A percentile compares a stretch with the other conserved stretches of the same genome.
Conservation (phyloP, 2,888 invertebrate genomes). For the Orthosia gracilis region DNA sequence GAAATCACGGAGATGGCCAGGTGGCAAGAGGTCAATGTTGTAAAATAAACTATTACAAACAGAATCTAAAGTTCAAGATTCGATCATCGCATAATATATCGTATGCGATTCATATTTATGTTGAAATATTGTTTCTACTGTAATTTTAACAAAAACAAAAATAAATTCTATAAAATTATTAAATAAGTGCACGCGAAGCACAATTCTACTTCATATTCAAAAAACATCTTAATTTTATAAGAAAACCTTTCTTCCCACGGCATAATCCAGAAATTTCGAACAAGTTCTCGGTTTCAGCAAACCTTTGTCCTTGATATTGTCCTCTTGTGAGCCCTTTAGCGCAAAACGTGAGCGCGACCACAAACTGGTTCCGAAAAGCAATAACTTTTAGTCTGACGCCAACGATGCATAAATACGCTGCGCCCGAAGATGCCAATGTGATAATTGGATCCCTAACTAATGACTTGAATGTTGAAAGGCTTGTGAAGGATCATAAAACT, state of each 20-base stretch:
- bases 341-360: slow-evolving; percentile 59
- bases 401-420: slow-evolving; percentile 77
- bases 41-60: slow-evolving; percentile 53
- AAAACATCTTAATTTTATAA: background rate
- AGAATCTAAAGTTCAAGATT: slow-evolving; percentile 57
- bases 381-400: slow-evolving; percentile 72
- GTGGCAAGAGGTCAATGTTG: slow-evolving; percentile 58
- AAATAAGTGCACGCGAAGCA: background rate
- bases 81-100: slow-evolving; percentile 42
- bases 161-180: background rate
- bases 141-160: background rate
- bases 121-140: slow-evolving; percentile 1
- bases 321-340: slow-evolving; percentile 56
- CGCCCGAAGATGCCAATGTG: slow-evolving; percentile 62
- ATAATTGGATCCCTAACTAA: slow-evolving; percentile 68
- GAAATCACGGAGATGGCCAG: slow-evolving; percentile 18
- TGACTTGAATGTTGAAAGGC: slow-evolving; percentile 30
- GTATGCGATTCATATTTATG: slow-evolving; percentile 6
- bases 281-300: slow-evolving; percentile 34
- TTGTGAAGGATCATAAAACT: slow-evolving; percentile 33
- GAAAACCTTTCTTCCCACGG: background rate
- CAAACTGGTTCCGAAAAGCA: slow-evolving; percentile 73
- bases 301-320: slow-evolving; percentile 68
- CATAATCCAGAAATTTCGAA: slow-evolving; percentile 15
- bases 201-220: no score